phyloP scores from a whole-genome alignment of 2,797 vertebrate genomes.

The Microchirus variegatus region DNA sequence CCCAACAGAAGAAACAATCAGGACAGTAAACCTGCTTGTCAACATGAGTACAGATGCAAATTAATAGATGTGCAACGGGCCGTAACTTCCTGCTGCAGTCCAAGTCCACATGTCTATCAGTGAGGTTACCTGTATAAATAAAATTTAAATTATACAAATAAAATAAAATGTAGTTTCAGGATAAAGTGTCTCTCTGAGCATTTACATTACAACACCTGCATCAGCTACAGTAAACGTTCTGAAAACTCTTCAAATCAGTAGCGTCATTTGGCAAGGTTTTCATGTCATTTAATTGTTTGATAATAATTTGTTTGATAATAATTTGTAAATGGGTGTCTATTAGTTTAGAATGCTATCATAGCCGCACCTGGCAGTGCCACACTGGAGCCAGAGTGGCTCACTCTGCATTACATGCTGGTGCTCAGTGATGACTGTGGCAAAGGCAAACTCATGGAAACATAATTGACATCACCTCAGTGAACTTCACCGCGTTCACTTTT shows the following conservation, averaged over 20 bases:
- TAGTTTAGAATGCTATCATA: not conserved
- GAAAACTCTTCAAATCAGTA: not conserved
- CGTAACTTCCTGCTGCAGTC: constrained; percentile 79
- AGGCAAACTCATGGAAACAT: not conserved
- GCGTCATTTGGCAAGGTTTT: too few species aligned
- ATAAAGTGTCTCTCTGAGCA: constrained; percentile 18
- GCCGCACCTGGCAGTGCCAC: not conserved
- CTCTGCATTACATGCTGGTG: not conserved
- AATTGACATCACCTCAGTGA: not conserved
- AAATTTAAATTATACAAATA: too few species aligned
- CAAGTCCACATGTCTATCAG: constrained; percentile 22
- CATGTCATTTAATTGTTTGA: too few species aligned
- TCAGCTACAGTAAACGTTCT: constrained; percentile 6
- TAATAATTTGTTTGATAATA: too few species aligned
- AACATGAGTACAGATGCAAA: constrained; percentile 87
- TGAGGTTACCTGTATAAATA: too few species aligned
- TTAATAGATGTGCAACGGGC: constrained; percentile 89
- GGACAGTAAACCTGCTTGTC: constrained; percentile 88
- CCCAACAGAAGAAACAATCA: constrained; percentile 85
- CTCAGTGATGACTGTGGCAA: not conserved
- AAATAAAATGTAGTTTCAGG: too few species aligned
- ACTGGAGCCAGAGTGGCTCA: not conserved
- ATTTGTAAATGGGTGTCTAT: too few species aligned
- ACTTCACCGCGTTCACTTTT: not conserved
- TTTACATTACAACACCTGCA: constrained; percentile 5